Base-by-base conservation (phyloP, 2,113 vertebrate species). In the Camelus bactrianus region DNA sequence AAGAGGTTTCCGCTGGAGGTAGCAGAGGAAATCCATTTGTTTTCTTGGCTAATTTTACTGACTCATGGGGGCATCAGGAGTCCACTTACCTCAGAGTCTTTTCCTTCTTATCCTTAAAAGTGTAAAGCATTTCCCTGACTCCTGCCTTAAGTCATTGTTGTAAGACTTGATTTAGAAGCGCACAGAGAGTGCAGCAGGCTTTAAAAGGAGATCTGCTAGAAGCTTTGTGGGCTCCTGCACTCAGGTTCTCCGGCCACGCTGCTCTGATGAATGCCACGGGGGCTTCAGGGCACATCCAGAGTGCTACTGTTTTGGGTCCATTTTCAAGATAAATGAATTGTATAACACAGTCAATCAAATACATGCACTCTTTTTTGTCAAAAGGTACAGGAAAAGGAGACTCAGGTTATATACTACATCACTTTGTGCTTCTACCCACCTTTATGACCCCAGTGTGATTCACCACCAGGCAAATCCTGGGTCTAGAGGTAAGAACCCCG, bases 101-200 rank as follows among this genome's bases (percentile, higher is more conserved):
- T 58, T 35, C 32, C 42, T 93, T 84, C 89, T 89, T 95, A 79
- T 75, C 28, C 92, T 89, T 69, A 73, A 93, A 95, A 89, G 62
- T 54, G 20, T 30, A 89, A 93, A 94, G 58, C 70, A 28, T 72
- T 95, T 94, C 35, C 56, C 26, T 87, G 92, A 94, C 89, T 72
- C 62, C 42, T 89, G 83, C 38, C 86, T 95, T 67, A 93, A 87
- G 67, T 97, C 79, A 89, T 60, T 46, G 72, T 42, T 89, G 75
- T 69, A 82, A 91, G 73, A 65, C 56, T 93, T 96, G 96, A 97
- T 87, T 97, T 95, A 97, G 94, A 73, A 92, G 67, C 13, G 32
- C 65, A 42, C 5, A 19, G 4, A 64, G 48, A 69, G 14, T 70
- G 88, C 42, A 84, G 35, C 10, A 58, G 62, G 46, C 60, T 75